These are phyloP conservation scores for Gavia stellata DNA, from an alignment of 2,113 vertebrate genomes.

Conservation along the genomic window DNA sequence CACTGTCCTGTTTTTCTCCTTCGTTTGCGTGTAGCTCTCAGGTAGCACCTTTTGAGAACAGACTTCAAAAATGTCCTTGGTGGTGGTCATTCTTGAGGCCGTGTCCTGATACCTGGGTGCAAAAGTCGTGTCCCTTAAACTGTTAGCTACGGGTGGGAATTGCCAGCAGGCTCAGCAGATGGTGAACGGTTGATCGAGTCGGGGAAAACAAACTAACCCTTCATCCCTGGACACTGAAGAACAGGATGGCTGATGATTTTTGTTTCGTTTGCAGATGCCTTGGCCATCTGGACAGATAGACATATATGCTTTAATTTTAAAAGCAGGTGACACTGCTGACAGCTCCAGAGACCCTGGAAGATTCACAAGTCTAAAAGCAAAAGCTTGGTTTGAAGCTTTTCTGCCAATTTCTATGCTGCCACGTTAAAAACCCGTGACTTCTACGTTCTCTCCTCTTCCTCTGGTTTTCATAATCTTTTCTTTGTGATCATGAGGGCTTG, in stretches of 20 bases:
- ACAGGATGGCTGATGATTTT: slow-evolving; percentile 7
- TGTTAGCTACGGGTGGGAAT: neutral
- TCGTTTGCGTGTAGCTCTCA: neutral
- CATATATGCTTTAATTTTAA: neutral
- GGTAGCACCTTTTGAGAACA: neutral
- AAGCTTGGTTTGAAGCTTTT: neutral
- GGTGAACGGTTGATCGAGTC: slow-evolving; percentile 8
- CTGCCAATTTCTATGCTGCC: neutral
- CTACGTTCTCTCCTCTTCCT: neutral
- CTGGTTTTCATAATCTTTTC: neutral
- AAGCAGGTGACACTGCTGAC: neutral
- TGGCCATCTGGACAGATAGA: slow-evolving; percentile 52
- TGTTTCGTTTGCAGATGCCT: slow-evolving; percentile 11
- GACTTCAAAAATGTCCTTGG: neutral
- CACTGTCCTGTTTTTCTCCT: neutral
- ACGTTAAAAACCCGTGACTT: neutral
- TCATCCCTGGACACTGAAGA: slow-evolving; percentile 30
- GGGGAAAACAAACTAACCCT: slow-evolving; percentile 39
- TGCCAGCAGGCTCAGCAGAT: slow-evolving; percentile 40
- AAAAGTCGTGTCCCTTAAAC: neutral
- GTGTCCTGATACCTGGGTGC: neutral
- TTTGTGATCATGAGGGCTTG: neutral
- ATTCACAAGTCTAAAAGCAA: neutral
- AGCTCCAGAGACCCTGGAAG: neutral
- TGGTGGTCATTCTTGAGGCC: neutral